A percentile compares a stretch with the other conserved stretches of the same genome.
Conservation (phyloP, 92 coral and sea anemone genomes). For the Phymanthus crucifer region DNA sequence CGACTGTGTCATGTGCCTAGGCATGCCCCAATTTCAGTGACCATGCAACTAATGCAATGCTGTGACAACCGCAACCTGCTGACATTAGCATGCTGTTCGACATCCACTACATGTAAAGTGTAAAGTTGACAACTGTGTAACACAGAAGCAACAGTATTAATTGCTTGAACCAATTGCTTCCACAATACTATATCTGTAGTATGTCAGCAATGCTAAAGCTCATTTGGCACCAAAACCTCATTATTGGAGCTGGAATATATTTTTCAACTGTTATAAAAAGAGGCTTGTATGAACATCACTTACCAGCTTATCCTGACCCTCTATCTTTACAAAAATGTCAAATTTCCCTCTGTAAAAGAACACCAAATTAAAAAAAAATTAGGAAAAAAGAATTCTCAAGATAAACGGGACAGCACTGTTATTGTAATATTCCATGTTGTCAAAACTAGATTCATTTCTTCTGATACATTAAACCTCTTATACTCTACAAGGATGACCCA, state of each 20-base stretch:
- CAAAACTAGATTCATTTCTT: not conserved
- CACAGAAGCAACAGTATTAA: too few relatives aligned
- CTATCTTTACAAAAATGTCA: constrained; percentile 95
- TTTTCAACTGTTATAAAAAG: not conserved
- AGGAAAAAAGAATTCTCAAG: not conserved
- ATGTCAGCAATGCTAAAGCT: too few relatives aligned
- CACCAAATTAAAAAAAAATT: not conserved
- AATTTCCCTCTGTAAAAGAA: constrained; percentile 72
- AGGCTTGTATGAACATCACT: constrained; percentile 1
- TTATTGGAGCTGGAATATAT: not conserved
- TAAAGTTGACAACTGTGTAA: too few relatives aligned
- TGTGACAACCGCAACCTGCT: too few relatives aligned
- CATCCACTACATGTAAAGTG: too few relatives aligned
- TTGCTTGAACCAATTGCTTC: too few relatives aligned
- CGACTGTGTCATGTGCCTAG: too few relatives aligned
- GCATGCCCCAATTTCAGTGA: too few relatives aligned
- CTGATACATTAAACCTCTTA: not conserved
- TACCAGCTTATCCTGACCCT: constrained; percentile 90
- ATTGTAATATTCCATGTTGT: not conserved
- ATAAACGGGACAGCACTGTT: not conserved
- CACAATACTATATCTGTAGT: too few relatives aligned
- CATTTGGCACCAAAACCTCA: not conserved
- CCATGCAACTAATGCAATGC: too few relatives aligned
- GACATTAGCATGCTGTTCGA: too few relatives aligned
- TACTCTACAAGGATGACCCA: not conserved